Percentiles rank a stretch among this genome's conserved stretches.
These are phyloP conservation scores for Prinia subflava DNA, from an alignment of 2,113 vertebrate species.

Conservation along the genomic window DNA sequence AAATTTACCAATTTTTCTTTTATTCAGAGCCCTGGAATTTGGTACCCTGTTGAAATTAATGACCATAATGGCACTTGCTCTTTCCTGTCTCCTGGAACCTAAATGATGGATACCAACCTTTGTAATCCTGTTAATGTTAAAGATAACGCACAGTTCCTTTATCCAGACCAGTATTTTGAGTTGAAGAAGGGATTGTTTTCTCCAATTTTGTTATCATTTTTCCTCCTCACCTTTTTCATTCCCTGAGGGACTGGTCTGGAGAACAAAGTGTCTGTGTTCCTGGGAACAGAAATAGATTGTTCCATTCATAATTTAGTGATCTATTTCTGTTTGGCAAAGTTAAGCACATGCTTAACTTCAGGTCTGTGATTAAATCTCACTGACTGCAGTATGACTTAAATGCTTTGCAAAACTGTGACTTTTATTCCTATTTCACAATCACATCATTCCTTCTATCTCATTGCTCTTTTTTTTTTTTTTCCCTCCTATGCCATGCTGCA, in stretches of 20 bases:
- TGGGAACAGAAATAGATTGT: slow-evolving; percentile 51
- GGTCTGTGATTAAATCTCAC: slow-evolving; percentile 36
- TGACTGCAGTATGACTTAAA: neutral
- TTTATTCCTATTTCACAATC: slow-evolving; percentile 21
- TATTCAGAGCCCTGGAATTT: neutral
- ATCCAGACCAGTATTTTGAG: neutral
- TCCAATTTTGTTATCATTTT: neutral
- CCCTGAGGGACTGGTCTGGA: neutral
- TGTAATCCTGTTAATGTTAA: neutral
- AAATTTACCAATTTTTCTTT: neutral
- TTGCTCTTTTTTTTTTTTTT: neutral
- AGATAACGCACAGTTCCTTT: neutral
- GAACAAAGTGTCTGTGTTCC: slow-evolving; percentile 22
- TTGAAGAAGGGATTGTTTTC: slow-evolving; percentile 10
- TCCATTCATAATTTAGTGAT: slow-evolving; percentile 60
- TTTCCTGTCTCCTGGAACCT: neutral
- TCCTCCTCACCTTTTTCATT: neutral
- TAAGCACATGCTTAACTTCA: slow-evolving; percentile 54
- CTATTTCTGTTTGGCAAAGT: slow-evolving; percentile 51
- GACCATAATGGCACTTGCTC: neutral
- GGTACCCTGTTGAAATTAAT: neutral
- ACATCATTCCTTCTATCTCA: slow-evolving; percentile 10
- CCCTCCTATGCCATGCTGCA: slow-evolving; percentile 30
- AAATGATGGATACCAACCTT: neutral
- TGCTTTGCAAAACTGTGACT: neutral